Base-by-base conservation (phyloP, 2,113 vertebrate species). In the Smithornis capensis region DNA sequence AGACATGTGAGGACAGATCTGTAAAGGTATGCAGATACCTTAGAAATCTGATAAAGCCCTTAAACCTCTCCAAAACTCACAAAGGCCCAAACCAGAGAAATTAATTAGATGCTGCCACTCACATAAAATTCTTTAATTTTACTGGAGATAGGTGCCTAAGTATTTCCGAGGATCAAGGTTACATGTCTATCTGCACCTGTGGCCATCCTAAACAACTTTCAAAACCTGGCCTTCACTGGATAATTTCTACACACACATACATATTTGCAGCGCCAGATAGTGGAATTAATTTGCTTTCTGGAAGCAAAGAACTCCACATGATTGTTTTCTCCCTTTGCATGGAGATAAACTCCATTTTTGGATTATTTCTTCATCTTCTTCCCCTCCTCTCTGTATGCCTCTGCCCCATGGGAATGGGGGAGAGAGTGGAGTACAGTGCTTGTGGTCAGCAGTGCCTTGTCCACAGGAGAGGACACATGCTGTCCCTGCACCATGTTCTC, bases 221-320 rank as follows among this genome's bases (percentile, higher is more conserved):
- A 78, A 94, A 83, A 67, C 29, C 27, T 75, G 60, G 40, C 6
- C 42, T 83, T 19, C 33, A 31, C 8, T 5, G 1, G 22, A 18
- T 64, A 74, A 74, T 49, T 93, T 87, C 79, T 84, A 19, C 31
- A 60, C 29, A 7, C 19, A 40, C 15, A 31, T 44, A 62, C 5
- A 5, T 28, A 3, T 88, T 77, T 77, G 9, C 29, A 81, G 55
- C 24, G 18, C 38, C 29, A 44, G 38, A 53, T 64, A 17, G 52
- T 93, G 64, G 52, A 90, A 83, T 44, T 68, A 92, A 87, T 94
- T 93, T 87, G 6, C 33, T 27, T 87, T 75, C 76, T 83, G 35
- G 11, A 65, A 74, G 40, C 1, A 2, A 59, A 63, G 44, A 84
- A 19, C 10, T 79, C 18, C 35, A 14, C 0, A 5, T 67, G 19